phyloP scores from a whole-genome alignment of 2,113 vertebrate species.

The Xiphophorus couchianus region DNA sequence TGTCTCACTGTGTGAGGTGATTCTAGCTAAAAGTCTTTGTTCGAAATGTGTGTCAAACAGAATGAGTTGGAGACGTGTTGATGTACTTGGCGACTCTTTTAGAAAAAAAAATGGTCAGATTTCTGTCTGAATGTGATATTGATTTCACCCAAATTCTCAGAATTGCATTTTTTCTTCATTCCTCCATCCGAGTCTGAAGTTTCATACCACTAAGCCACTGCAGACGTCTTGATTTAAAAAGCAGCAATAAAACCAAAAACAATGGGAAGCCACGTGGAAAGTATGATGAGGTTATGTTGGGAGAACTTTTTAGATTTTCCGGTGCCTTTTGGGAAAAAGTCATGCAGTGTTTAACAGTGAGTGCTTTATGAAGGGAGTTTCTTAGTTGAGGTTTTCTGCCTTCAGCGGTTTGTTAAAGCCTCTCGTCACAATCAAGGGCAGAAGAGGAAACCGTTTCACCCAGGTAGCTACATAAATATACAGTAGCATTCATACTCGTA shows the following conservation, averaged over 20 bases:
- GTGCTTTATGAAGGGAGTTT: background rate
- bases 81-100: background rate
- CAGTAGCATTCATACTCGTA: slow-evolving; percentile 20
- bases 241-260: background rate
- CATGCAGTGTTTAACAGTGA: background rate
- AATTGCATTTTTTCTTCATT: background rate
- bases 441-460: background rate
- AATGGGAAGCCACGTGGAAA: slow-evolving; percentile 7
- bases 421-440: background rate
- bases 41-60: background rate
- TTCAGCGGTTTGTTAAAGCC: background rate
- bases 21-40: background rate
- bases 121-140: background rate
- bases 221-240: background rate
- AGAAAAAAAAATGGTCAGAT: background rate
- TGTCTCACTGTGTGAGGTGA: background rate
- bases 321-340: background rate
- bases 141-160: background rate
- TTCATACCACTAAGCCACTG: background rate
- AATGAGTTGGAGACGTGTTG: background rate
- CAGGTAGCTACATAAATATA: slow-evolving; percentile 16
- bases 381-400: background rate
- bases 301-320: slow-evolving; percentile 3
- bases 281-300: slow-evolving; percentile 1
- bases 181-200: background rate